phyloP scores from a whole-genome alignment of 2,888 invertebrate genomes.

The Crossocerus cetratus region DNA sequence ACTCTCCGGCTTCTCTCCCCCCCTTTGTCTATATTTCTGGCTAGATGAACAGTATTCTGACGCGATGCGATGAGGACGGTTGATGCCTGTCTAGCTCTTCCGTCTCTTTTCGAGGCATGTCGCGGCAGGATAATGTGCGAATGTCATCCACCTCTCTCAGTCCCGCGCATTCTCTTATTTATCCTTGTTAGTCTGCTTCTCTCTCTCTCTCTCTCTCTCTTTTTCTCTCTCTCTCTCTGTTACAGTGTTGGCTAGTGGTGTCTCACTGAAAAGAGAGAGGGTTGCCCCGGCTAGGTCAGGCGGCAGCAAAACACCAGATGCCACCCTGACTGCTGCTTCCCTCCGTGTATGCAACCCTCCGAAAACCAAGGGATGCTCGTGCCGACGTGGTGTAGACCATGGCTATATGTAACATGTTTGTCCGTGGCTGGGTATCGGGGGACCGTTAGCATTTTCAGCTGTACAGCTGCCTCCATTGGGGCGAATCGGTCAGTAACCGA shows the following conservation, averaged over 20 bases:
- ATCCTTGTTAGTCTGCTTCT: constrained; percentile 6
- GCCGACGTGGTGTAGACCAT: constrained; percentile 47
- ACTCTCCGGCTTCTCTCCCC: not conserved
- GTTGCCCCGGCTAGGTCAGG: constrained; percentile 65
- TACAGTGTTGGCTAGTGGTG: constrained; percentile 73
- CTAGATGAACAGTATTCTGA: too few species aligned
- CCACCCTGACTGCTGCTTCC: constrained; percentile 65
- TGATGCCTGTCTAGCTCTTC: not conserved
- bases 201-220: constrained; percentile 60
- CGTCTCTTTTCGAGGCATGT: not conserved
- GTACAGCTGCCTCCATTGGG: constrained; percentile 82
- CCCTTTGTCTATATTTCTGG: not conserved
- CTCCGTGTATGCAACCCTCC: constrained; percentile 55
- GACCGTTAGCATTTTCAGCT: constrained; percentile 70
- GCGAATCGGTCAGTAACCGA: constrained; percentile 83
- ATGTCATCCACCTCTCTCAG: not conserved
- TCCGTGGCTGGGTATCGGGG: constrained; percentile 56
- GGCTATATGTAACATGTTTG: constrained; percentile 67
- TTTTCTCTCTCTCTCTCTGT: constrained; percentile 68
- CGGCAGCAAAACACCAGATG: constrained; percentile 64
- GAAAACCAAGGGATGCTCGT: constrained; percentile 57
- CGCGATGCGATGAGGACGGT: too few species aligned
- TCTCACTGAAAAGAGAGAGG: constrained; percentile 73
- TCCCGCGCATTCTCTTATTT: not conserved
- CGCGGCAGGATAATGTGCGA: not conserved